Conservation (phyloP, 1,140 invertebrate genomes). For the Drosophila equinoxialis region DNA sequence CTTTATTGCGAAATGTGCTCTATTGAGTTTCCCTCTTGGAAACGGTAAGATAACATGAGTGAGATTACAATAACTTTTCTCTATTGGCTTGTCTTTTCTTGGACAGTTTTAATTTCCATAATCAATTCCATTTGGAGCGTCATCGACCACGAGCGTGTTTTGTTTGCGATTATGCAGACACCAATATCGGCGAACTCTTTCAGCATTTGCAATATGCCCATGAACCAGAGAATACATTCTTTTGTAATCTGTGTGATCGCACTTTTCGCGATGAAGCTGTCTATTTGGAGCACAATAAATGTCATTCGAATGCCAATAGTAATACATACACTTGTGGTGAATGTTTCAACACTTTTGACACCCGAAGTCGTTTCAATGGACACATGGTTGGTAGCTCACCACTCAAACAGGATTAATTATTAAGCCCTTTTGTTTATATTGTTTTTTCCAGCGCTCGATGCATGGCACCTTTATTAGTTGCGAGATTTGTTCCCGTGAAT, state of each 20-base stretch:
- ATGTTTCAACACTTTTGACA: conserved; percentile 60
- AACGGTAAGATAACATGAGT: conserved; percentile 47
- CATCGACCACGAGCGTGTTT: conserved; percentile 70
- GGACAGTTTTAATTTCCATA: conserved; percentile 74
- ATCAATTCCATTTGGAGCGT: conserved; percentile 74
- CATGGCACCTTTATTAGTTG: conserved; percentile 59
- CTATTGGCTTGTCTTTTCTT: background rate
- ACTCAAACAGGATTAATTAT: background rate
- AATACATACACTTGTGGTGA: conserved; percentile 51
- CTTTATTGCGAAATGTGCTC: conserved; percentile 69
- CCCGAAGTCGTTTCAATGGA: conserved; percentile 47
- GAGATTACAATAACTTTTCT: background rate
- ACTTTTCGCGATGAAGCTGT: conserved; percentile 58
- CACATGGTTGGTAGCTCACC: conserved; percentile 54
- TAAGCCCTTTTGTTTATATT: background rate
- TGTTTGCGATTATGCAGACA: conserved; percentile 58
- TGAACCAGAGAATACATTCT: conserved; percentile 57
- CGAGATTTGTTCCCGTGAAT: conserved; percentile 68
- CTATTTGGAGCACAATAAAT: conserved; percentile 58
- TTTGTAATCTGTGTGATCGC: conserved; percentile 74
- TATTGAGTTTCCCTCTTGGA: conserved; percentile 72
- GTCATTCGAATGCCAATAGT: conserved; percentile 59
- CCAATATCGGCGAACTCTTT: conserved; percentile 71
- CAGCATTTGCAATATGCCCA: conserved; percentile 73
- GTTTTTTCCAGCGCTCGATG: conserved; percentile 32